These are phyloP conservation scores for Tadarida brasiliensis DNA, from an alignment of 2,797 vertebrate genomes.

Conservation along the genomic window DNA sequence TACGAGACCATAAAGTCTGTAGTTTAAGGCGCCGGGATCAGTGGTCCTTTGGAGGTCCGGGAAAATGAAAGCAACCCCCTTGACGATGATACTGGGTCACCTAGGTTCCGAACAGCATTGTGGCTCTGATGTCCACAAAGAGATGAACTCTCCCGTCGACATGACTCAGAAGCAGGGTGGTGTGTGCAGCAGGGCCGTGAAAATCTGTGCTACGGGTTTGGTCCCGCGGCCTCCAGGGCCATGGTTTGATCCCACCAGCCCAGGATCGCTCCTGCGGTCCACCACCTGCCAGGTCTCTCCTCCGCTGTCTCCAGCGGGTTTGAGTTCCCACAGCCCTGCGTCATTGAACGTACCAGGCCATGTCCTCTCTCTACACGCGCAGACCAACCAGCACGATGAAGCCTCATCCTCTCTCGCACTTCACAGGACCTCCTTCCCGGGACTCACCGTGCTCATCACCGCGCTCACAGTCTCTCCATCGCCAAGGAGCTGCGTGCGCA, in stretches of 20 bases:
- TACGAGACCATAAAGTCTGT: neutral
- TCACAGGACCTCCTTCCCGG: too few relatives aligned
- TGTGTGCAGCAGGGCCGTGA: neutral
- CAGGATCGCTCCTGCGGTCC: neutral
- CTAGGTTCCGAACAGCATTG: neutral
- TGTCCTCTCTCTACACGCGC: too few relatives aligned
- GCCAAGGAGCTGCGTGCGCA: too few relatives aligned
- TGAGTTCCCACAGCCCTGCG: too few relatives aligned
- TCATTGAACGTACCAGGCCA: too few relatives aligned
- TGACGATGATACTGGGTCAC: neutral
- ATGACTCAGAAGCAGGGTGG: neutral
- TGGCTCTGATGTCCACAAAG: neutral
- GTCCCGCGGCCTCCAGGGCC: neutral
- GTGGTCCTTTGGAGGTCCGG: neutral
- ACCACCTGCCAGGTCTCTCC: neutral
- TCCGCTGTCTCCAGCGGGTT: too few relatives aligned
- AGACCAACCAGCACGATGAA: too few relatives aligned
- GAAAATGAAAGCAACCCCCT: too few relatives aligned
- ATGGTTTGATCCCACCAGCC: neutral
- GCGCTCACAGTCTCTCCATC: too few relatives aligned
- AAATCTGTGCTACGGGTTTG: neutral
- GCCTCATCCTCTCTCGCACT: too few relatives aligned
- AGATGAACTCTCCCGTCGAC: neutral
- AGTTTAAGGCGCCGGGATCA: neutral
- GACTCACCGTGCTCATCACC: too few relatives aligned